These are phyloP conservation scores for Salminus brasiliensis DNA, from an alignment of 2,113 vertebrate species.

Conservation along the genomic window DNA sequence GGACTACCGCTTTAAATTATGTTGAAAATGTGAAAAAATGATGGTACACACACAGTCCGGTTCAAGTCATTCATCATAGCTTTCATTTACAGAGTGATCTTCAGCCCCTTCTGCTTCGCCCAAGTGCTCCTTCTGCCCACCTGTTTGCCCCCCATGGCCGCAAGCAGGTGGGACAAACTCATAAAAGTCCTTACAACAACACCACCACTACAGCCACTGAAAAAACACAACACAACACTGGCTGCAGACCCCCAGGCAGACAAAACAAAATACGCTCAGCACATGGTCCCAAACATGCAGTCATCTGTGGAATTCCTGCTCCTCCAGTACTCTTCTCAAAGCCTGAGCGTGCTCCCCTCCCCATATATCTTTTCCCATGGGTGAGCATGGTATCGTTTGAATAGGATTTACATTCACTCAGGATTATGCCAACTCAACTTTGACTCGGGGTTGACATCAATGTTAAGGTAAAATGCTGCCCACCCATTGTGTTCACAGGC, in stretches of 20 bases:
- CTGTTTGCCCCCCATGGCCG: constrained; percentile 52
- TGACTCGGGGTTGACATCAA: constrained; percentile 55
- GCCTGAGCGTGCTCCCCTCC: background rate
- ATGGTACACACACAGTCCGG: background rate
- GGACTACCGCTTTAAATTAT: too few relatives aligned
- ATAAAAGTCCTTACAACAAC: constrained; percentile 61
- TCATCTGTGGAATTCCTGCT: background rate
- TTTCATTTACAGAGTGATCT: background rate
- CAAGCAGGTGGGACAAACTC: constrained; percentile 67
- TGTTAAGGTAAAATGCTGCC: constrained; percentile 58
- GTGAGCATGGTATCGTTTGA: constrained; percentile 64
- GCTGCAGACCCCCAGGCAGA: constrained; percentile 30
- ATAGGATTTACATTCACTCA: constrained; percentile 71
- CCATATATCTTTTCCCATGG: constrained; percentile 62
- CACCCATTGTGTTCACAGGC: constrained; percentile 75
- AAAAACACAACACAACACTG: constrained; percentile 5
- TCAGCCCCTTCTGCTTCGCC: background rate
- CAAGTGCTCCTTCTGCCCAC: constrained; percentile 6
- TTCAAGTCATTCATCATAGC: background rate
- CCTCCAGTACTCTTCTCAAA: background rate
- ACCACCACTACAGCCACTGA: constrained; percentile 26
- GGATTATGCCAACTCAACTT: constrained; percentile 72
- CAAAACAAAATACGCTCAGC: constrained; percentile 43
- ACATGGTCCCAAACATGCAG: constrained; percentile 37
- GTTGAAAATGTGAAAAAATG: too few relatives aligned